Evolutionary conservation across 1,140 invertebrate genomes (phyloP), one percentile per base, ranked within the genome.

Genomic region (Patella vulgata): DNA sequence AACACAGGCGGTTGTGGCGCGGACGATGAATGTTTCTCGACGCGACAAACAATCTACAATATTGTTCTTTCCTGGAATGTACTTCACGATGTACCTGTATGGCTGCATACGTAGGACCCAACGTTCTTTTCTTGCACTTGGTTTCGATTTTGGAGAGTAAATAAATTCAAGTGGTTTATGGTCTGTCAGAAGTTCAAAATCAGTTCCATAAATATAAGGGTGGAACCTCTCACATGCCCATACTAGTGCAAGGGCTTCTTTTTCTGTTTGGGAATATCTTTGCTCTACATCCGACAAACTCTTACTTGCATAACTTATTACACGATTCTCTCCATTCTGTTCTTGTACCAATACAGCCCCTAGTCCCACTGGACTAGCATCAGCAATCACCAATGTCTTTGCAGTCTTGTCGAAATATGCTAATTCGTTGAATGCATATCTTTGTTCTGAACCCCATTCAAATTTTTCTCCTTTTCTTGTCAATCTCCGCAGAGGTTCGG

Each of bases 201-300:
- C 51, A n/a, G 59, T 73, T 25, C 85, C 85, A 47, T 82, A 77
- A 17, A 81, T 64, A 30, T 74, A 88, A 17, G 71, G 61, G 43
- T 79, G 63, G 62, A 86, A 87, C 40, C 82, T 79, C 59, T 84
- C 69, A 33, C 84, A 69, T 12, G 80, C 78, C 71, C 68, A 85
- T 3, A 86, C 73, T 5, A 85, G 54, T 9, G 78, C 83, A 25
- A 85, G 57, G 28, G 66, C 74, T 68, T 87, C 84, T 61, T 71
- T 77, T 63, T 88, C 86, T 19, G 77, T 83, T 12, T 78, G 81
- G 0, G 74, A 76, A 65, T 86, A 85, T 30, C 63, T 62, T 21
- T 48, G 42, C 48, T 78, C 72, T n/a, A 52, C 46, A 33, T 33
- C 42, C 23, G 59, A 42, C 19, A 74, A 55, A 28, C 56, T 55